Evolutionary conservation across 2,888 invertebrate species (phyloP).

Genomic region (Deroplatys truncata): DNA sequence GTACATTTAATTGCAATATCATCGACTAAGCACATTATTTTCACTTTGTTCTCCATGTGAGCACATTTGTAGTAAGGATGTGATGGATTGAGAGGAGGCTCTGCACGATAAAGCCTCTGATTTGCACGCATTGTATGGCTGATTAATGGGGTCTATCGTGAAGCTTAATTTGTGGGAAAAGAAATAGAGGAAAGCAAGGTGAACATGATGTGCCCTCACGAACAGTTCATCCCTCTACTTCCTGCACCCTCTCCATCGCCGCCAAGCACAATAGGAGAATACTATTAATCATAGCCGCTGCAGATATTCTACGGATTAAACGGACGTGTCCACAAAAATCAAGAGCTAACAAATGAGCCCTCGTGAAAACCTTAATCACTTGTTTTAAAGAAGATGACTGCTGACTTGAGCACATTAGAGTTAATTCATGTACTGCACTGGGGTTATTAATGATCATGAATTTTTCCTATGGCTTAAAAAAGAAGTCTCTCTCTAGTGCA

Average conservation of each 20-base stretch:
- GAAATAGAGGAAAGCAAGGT: background rate
- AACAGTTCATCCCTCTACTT: background rate
- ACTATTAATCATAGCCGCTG: background rate
- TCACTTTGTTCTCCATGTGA: background rate
- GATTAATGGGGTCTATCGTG: constrained; percentile 1
- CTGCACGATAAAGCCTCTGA: background rate
- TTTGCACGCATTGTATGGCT: constrained; percentile 2
- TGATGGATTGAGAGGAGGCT: background rate
- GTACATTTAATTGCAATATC: too few species aligned
- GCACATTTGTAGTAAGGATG: background rate
- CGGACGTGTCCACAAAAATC: background rate
- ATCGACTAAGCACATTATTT: background rate
- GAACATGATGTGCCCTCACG: background rate
- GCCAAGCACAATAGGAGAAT: background rate
- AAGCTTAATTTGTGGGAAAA: constrained; percentile 9
- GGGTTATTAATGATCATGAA: background rate
- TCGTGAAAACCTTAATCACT: background rate
- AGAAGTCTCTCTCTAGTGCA: background rate
- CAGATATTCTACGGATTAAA: background rate
- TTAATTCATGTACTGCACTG: background rate
- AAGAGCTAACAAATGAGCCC: background rate
- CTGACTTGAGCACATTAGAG: background rate
- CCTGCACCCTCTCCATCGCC: background rate
- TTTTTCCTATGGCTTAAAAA: background rate
- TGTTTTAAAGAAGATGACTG: background rate